Base-by-base conservation (phyloP, 2,113 vertebrate species). In the Oncorhynchus kisutch region DNA sequence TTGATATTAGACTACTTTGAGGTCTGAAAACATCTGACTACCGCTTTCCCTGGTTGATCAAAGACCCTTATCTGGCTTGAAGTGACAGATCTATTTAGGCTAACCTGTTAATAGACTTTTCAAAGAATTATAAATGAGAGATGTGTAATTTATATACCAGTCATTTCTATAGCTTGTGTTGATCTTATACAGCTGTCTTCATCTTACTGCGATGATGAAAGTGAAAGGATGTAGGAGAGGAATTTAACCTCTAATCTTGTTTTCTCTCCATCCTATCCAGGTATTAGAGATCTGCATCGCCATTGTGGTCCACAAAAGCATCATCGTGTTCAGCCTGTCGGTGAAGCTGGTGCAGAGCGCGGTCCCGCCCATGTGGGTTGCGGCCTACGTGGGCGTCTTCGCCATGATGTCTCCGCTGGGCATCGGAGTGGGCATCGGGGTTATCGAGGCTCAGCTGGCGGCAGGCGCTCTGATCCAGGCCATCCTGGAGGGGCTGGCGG, bases 281-380 rank as follows among this genome's bases (percentile, higher is more conserved):
- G 94, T 95, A 0, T 31, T 97, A 6, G 92, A 96, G 84, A 96
- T 97, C 82, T 95, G 94, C 75, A 89, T 95, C 1, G 96, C 96
- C 0, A 95, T 97, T 51, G 87, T 96, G 25, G 92, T 96, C 77
- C 96, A 97, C 84, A 97, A 97, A 82, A 95, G 92, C 86, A 94
- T 97, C 57, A 92, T 97, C 0, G 95, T 94, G 65, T 97, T 97
- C 89, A 95, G 96, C 27, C 88, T 96, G 69, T 94, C 95, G 0
- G 87, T 97, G 82, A 94, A 95, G 84, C 86, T 97, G 84, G 87
- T 95, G 45, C 95, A 94, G 89, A 92, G 88, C 2, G 91, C 89
- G 1, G 85, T 94, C 0, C 67, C 12, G 0, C 81, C 91, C 0
- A 2, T 78, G 0, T 96, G 95, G 95, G 80, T 95, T n/a, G n/a